Evolutionary conservation across 2,113 vertebrate species (phyloP), one percentile per base, ranked within the genome.

Genomic region (Erythrolamprus reginae): DNA sequence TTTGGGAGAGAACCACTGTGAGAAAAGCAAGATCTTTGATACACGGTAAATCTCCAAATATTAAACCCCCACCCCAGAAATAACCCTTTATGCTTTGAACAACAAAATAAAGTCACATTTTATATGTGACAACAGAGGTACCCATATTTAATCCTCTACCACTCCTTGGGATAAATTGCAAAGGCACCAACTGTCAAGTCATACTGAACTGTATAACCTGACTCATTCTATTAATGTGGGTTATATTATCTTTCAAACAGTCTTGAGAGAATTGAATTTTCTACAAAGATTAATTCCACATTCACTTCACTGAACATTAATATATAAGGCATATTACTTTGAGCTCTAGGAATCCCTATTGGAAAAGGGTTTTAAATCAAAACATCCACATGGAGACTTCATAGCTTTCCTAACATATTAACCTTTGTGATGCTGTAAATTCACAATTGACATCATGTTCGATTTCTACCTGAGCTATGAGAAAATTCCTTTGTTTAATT

Each of bases 221-320:
- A 82, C 47, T 93, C 89, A 70, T 94, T 95, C 56, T 90, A 50
- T 93, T 93, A 93, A 90, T 91, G 38, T 8, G 58, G 38, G 84
- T 95, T 93, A 89, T 87, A 91, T 89, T 93, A 93, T 82, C 84
- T 50, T 94, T 92, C 92, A 65, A 83, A 88, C 82, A 53, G 47
- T 89, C 92, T 94, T 84, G 84, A 33, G 92, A 93, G 88, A 95
- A 91, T 50, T 92, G 88, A 97, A 93, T 86, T 93, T 96, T 95
- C 93, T 91, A 28, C 93, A 91, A 96, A 95, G 94, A 96, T 95
- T 94, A 95, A 96, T 95, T 91, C n/a, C 91, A 83, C 58, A 82
- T 86, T 94, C 90, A 93, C 90, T 95, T 95, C 90, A 94, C 61
- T 93, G 90, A 85, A 96, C 95, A 94, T 95, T 95, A 95, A 94